These are phyloP conservation scores for Parasteatoda tepidariorum DNA, from an alignment of 1,140 invertebrate genomes.

Conservation along the genomic window DNA sequence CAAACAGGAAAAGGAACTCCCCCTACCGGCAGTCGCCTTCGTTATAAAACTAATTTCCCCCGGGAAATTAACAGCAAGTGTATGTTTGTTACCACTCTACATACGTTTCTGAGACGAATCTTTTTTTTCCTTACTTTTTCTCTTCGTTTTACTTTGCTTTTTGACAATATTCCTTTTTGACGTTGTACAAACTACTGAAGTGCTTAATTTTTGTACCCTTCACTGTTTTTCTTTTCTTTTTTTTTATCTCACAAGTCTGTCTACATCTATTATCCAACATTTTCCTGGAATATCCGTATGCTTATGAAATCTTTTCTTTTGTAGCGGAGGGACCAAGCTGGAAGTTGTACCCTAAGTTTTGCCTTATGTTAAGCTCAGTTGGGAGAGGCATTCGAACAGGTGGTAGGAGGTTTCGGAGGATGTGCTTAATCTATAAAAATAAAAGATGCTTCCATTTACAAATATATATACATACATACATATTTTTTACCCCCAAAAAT, in stretches of 20 bases:
- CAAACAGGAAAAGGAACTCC: constrained; percentile 53
- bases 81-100: constrained; percentile 54
- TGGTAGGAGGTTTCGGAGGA: neutral
- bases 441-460: no score
- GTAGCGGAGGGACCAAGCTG: neutral
- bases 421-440: no score
- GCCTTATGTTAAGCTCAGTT: neutral
- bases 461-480: no score
- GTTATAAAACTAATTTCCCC: constrained; percentile 61
- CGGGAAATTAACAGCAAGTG: constrained; percentile 59
- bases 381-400: neutral
- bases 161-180: neutral
- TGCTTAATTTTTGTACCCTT: neutral
- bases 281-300: neutral
- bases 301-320: neutral
- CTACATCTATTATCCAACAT: neutral
- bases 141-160: neutral
- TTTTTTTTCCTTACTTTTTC: neutral
- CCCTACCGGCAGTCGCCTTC: constrained; percentile 47
- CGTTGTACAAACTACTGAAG: neutral
- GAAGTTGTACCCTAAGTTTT: neutral
- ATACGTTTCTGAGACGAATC: neutral
- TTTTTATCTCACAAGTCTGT: neutral
- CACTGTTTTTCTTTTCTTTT: neutral
- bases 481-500: no score